Conservation (phyloP, 1,140 invertebrate genomes). For the Globodera rostochiensis region DNA sequence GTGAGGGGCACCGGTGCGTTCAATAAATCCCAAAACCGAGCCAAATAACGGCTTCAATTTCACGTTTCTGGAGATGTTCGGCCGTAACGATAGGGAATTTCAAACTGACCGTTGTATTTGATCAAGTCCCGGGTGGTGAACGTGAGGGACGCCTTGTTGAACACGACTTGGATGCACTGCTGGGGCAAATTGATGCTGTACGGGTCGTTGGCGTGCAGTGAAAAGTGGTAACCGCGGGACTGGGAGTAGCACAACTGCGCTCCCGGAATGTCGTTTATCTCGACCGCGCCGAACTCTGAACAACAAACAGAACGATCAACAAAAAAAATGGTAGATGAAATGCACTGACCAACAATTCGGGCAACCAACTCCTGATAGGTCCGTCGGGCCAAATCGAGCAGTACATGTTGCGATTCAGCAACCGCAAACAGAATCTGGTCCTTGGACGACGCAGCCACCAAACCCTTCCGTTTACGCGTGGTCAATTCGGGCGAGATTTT, state of each 20-base stretch:
- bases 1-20: too few species aligned
- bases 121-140: slow-evolving; percentile 54
- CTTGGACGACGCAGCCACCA: slow-evolving; percentile 32
- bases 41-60: too few species aligned
- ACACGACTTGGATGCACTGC: slow-evolving; percentile 52
- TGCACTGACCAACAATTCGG: slow-evolving; percentile 36
- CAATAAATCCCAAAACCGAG: too few species aligned
- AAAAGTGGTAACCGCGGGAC: slow-evolving; percentile 50
- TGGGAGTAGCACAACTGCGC: slow-evolving; percentile 32
- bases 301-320: slow-evolving; percentile 11
- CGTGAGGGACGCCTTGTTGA: slow-evolving; percentile 43
- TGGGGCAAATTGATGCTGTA: slow-evolving; percentile 31
- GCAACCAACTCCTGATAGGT: slow-evolving; percentile 44
- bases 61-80: too few species aligned
- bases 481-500: slow-evolving; percentile 33
- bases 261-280: slow-evolving; percentile 12
- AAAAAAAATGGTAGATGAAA: not conserved
- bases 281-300: slow-evolving; percentile 39
- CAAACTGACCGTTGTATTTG: slow-evolving; percentile 48
- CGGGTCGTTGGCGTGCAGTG: slow-evolving; percentile 32
- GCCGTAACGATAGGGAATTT: not conserved
- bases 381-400: slow-evolving; percentile 40
- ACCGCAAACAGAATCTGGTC: slow-evolving; percentile 44
- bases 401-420: slow-evolving; percentile 30
- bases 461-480: slow-evolving; percentile 34